These are phyloP conservation scores for Drosophila quasianomalipes DNA, from an alignment of 2,888 invertebrate genomes.

Conservation along the genomic window DNA sequence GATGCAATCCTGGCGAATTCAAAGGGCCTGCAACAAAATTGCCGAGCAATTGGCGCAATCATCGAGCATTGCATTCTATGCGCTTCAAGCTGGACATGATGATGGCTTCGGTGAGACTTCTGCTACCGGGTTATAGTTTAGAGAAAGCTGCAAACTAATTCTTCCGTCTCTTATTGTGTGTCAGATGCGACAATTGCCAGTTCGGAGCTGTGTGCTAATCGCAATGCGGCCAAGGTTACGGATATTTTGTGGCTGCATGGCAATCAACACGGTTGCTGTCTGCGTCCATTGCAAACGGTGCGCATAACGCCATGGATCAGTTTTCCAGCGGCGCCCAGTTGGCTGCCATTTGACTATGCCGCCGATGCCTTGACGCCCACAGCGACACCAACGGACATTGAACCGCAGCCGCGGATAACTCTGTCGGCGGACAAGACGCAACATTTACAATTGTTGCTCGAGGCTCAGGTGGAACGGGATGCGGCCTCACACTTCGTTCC, in stretches of 20 bases:
- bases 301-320: conserved; percentile 86
- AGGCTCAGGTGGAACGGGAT: conserved; percentile 78
- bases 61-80: conserved; percentile 88
- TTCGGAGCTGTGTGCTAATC: conserved; percentile 84
- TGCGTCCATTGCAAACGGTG: conserved; percentile 85
- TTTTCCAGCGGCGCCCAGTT: conserved; percentile 85
- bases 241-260: conserved; percentile 85
- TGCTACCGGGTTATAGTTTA: background rate
- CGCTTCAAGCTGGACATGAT: conserved; percentile 85
- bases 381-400: conserved; percentile 48
- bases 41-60: conserved; percentile 88
- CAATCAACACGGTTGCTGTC: conserved; percentile 84
- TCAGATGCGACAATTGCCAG: conserved; percentile 82
- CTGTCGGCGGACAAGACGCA: conserved; percentile 54
- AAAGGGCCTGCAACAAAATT: conserved; percentile 89
- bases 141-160: background rate
- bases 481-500: conserved; percentile 20
- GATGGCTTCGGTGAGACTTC: conserved; percentile 83
- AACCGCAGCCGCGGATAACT: conserved; percentile 36
- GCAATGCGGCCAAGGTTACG: conserved; percentile 83
- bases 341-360: conserved; percentile 83
- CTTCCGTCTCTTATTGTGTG: conserved; percentile 3
- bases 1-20: conserved; percentile 92
- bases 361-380: conserved; percentile 45
- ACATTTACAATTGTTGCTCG: conserved; percentile 82